phyloP scores from a whole-genome alignment of 1,140 invertebrate genomes.

The Ceratina japonica region DNA sequence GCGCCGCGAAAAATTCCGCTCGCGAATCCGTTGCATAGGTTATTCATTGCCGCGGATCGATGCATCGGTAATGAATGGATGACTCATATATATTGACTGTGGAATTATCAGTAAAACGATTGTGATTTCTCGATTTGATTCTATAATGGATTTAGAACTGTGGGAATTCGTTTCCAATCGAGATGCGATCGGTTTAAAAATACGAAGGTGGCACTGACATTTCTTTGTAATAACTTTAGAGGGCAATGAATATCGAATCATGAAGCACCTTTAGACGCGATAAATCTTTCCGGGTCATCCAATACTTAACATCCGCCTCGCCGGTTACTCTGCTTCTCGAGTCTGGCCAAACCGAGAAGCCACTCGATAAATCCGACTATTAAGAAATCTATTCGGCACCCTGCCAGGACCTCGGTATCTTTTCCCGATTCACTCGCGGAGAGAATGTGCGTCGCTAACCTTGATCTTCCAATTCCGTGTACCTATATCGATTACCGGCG shows the following conservation, averaged over 20 bases:
- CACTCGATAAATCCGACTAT: constrained; percentile 33
- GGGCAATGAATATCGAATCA: background rate
- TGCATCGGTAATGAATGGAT: constrained; percentile 11
- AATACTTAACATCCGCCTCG: background rate
- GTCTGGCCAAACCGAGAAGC: constrained; percentile 18
- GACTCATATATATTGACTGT: background rate
- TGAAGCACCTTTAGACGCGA: background rate
- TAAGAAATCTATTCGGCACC: constrained; percentile 40
- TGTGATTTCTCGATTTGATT: background rate
- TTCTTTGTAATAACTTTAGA: background rate
- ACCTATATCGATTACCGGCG: constrained; percentile 21
- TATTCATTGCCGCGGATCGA: constrained; percentile 11
- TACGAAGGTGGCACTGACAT: too few relatives aligned
- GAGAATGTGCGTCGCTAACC: constrained; percentile 47
- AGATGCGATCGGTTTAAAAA: too few relatives aligned
- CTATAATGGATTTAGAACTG: background rate
- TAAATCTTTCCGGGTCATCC: background rate
- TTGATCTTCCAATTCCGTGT: constrained; percentile 31
- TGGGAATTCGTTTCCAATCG: background rate
- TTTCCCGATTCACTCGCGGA: constrained; percentile 19
- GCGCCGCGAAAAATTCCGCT: constrained; percentile 10
- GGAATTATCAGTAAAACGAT: too few relatives aligned
- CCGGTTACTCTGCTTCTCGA: constrained; percentile 4
- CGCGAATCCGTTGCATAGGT: background rate
- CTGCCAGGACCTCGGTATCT: constrained; percentile 22